Evolutionary conservation across 2,888 invertebrate species (phyloP).

Genomic region (Ditula angustiorana): DNA sequence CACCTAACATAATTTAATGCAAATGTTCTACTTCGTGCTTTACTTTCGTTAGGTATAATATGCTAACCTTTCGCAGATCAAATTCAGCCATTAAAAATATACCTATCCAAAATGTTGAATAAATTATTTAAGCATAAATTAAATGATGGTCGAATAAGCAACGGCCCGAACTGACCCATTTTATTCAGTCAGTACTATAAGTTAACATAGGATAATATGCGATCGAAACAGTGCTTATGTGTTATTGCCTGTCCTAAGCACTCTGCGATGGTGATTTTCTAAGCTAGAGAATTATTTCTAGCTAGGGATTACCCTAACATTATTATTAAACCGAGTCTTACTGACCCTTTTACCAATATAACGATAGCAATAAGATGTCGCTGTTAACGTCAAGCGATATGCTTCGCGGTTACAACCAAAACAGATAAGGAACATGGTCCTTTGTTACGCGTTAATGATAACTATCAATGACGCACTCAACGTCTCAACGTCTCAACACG

Average conservation of each 20-base stretch:
- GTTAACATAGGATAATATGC: not conserved
- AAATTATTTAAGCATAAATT: not conserved
- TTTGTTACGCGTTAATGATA: too few relatives aligned
- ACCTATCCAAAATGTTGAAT: not conserved
- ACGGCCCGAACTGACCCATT: not conserved
- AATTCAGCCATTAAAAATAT: not conserved
- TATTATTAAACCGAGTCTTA: too few relatives aligned
- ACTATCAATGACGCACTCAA: not conserved
- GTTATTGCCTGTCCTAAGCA: too few relatives aligned
- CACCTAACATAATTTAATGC: not conserved
- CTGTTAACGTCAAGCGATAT: not conserved
- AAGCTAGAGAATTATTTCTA: too few relatives aligned
- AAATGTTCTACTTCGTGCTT: not conserved
- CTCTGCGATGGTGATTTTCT: not conserved
- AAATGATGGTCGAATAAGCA: not conserved
- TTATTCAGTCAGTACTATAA: not conserved
- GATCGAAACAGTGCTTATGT: too few relatives aligned
- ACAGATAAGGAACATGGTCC: too few relatives aligned
- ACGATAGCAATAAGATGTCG: not conserved
- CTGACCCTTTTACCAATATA: not conserved
- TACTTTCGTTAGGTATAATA: not conserved
- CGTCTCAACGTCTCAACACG: not conserved
- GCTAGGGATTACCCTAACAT: too few relatives aligned
- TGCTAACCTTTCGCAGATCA: not conserved
- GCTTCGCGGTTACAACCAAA: not conserved